These are phyloP conservation scores for Bradypus variegatus DNA, from an alignment of 2,797 vertebrate species.

Conservation along the genomic window DNA sequence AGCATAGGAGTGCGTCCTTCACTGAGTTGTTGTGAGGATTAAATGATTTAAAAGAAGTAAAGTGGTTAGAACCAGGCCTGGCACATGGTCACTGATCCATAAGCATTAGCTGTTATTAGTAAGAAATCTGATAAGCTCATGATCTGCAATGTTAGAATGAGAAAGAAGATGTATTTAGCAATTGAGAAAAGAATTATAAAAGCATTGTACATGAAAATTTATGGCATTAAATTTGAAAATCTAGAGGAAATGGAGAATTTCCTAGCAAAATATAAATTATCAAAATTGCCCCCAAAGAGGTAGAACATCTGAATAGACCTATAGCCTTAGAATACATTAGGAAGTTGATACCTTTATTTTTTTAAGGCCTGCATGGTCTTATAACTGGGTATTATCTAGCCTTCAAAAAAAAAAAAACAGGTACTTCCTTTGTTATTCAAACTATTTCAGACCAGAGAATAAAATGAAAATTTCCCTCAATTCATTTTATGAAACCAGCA, in stretches of 20 bases:
- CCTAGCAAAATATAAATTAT: slow-evolving; percentile 29
- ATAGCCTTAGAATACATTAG: slow-evolving; percentile 11
- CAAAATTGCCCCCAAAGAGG: background rate
- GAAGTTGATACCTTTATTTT: slow-evolving; percentile 16
- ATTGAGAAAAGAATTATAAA: background rate
- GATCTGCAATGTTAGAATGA: slow-evolving; percentile 9
- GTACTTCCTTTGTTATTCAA: slow-evolving; percentile 53
- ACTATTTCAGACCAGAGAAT: slow-evolving; percentile 46
- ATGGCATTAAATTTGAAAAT: slow-evolving; percentile 15
- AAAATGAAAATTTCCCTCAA: slow-evolving; percentile 48
- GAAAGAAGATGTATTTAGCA: background rate
- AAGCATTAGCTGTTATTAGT: background rate
- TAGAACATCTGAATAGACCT: background rate
- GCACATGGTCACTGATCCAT: background rate
- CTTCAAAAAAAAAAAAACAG: slow-evolving; percentile 51
- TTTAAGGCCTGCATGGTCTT: slow-evolving; percentile 4
- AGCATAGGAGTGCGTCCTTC: background rate
- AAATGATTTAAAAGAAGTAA: background rate
- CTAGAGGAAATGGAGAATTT: slow-evolving; percentile 28
- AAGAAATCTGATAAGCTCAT: background rate
- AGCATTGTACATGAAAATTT: slow-evolving; percentile 5
- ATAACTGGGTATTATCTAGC: slow-evolving; percentile 27
- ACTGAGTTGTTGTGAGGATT: background rate
- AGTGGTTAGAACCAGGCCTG: background rate
- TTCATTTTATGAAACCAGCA: slow-evolving; percentile 48